Percentiles rank a stretch among this genome's conserved stretches.
Evolutionary conservation across 2,888 invertebrate species (phyloP).

Genomic region (Tetragnatha montana): DNA sequence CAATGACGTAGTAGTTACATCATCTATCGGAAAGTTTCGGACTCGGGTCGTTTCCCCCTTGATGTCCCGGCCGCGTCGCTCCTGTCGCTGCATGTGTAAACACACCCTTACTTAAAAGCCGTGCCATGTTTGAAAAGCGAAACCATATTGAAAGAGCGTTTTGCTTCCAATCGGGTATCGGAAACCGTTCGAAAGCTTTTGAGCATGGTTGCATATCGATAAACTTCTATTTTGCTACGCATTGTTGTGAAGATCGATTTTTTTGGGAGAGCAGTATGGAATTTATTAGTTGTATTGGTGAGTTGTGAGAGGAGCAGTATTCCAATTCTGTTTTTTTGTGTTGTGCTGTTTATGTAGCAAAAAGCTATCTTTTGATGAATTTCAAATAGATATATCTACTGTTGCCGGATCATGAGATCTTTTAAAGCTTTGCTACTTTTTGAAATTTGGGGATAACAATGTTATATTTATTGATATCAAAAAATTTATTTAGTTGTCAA

Average conservation of each 20-base stretch:
- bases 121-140: conserved; percentile 2
- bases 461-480: too few relatives aligned
- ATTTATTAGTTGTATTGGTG: conserved; percentile 9
- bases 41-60: not conserved
- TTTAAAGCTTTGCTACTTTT: too few relatives aligned
- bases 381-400: too few relatives aligned
- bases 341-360: conserved; percentile 8
- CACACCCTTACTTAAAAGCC: conserved; percentile 9
- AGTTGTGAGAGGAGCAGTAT: conserved; percentile 12
- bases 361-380: too few relatives aligned
- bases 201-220: conserved; percentile 47
- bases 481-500: too few relatives aligned
- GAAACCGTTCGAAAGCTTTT: conserved; percentile 60
- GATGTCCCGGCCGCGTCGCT: not conserved
- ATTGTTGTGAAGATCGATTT: conserved; percentile 52
- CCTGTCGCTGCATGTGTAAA: not conserved
- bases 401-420: not conserved
- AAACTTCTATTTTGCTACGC: conserved; percentile 51
- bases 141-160: conserved; percentile 44
- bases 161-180: conserved; percentile 48
- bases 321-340: conserved; percentile 34
- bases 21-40: too few relatives aligned
- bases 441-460: too few relatives aligned
- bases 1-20: too few relatives aligned
- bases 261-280: conserved; percentile 19